Conservation (phyloP, 2,888 invertebrate genomes). For the Boloria euphrosyne region DNA sequence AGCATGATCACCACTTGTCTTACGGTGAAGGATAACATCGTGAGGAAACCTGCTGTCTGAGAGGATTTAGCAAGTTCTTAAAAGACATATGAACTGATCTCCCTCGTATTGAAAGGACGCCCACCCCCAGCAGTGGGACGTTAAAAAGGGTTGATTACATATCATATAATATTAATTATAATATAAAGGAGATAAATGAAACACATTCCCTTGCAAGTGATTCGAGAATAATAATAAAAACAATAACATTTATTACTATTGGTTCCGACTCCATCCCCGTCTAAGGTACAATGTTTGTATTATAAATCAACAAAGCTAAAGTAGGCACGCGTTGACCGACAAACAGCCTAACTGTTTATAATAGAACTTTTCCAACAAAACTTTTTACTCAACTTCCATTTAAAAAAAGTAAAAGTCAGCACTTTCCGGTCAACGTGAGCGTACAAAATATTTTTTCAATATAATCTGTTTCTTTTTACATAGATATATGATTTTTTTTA, state of each 20-base stretch:
- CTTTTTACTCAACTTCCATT: slow-evolving; percentile 32
- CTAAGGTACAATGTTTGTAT: slow-evolving; percentile 77
- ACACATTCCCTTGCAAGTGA: slow-evolving; percentile 77
- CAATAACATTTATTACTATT: slow-evolving; percentile 81
- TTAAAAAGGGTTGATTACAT: too few species aligned
- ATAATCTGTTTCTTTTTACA: slow-evolving; percentile 44
- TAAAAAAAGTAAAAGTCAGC: slow-evolving; percentile 28
- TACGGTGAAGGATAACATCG: too few species aligned
- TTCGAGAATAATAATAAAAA: slow-evolving; percentile 81
- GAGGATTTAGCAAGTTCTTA: too few species aligned
- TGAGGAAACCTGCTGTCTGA: too few species aligned
- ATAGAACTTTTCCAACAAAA: slow-evolving; percentile 16
- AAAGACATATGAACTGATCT: too few species aligned
- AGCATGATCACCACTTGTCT: too few species aligned
- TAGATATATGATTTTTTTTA: slow-evolving; percentile 70
- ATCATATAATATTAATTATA: neutral
- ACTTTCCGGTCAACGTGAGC: slow-evolving; percentile 55
- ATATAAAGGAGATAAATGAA: slow-evolving; percentile 57
- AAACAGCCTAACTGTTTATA: slow-evolving; percentile 35
- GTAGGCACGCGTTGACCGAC: slow-evolving; percentile 54
- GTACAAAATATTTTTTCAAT: slow-evolving; percentile 62
- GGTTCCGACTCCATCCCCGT: slow-evolving; percentile 72
- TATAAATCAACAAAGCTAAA: slow-evolving; percentile 75
- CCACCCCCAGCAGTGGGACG: too few species aligned
- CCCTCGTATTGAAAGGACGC: too few species aligned